phyloP scores from a whole-genome alignment of 2,113 vertebrate species.

The Parotia lawesii region DNA sequence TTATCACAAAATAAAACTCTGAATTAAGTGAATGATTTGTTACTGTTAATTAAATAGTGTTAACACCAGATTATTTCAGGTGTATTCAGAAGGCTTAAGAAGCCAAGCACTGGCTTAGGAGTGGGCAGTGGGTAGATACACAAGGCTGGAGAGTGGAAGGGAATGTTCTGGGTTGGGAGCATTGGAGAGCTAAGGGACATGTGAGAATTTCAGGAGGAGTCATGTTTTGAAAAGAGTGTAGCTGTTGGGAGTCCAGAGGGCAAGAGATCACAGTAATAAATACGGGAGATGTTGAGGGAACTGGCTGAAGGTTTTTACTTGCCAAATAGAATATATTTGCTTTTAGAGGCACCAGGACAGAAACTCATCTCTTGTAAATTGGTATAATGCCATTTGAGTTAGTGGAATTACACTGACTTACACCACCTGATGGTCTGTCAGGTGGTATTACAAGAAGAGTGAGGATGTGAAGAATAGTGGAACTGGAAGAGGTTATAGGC shows the following conservation, averaged over 20 bases:
- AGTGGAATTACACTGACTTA: neutral
- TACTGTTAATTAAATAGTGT: neutral
- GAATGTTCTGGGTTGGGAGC: neutral
- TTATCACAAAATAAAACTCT: neutral
- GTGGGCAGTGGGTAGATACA: neutral
- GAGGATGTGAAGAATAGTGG: neutral
- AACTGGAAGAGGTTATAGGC: neutral
- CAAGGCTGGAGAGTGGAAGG: neutral
- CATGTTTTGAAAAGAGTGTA: neutral
- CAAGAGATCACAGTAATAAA: neutral
- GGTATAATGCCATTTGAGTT: neutral
- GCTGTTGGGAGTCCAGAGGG: neutral
- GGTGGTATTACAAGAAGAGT: neutral
- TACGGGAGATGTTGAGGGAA: neutral
- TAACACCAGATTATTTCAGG: neutral
- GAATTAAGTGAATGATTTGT: neutral
- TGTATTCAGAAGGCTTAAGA: neutral
- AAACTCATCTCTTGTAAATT: neutral
- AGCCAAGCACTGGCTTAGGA: neutral
- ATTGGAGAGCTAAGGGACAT: neutral
- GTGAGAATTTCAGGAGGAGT: neutral
- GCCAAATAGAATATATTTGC: neutral
- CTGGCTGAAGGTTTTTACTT: neutral
- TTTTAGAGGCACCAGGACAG: neutral
- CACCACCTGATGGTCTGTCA: neutral